Conservation (phyloP, 2,888 invertebrate genomes). For the Cerastoderma edule region DNA sequence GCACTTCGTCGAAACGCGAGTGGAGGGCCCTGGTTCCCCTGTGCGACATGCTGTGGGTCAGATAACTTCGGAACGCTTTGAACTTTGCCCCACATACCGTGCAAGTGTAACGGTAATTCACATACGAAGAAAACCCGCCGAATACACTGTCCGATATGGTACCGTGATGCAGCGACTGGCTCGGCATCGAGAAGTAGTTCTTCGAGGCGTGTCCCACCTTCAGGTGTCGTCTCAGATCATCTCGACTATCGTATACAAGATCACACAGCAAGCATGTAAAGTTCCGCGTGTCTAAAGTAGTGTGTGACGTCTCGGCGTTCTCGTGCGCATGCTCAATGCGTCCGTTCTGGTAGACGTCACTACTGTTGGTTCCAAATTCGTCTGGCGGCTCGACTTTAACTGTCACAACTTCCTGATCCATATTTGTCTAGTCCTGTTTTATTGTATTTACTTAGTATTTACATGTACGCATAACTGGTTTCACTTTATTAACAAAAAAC, state of each 20-base stretch:
- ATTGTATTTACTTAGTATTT: neutral
- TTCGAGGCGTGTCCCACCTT: slow-evolving; percentile 50
- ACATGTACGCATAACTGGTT: neutral
- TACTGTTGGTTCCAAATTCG: slow-evolving; percentile 28
- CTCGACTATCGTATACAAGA: slow-evolving; percentile 52
- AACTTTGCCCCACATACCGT: slow-evolving; percentile 63
- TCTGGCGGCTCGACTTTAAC: slow-evolving; percentile 54
- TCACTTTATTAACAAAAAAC: neutral
- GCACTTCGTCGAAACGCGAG: slow-evolving; percentile 32
- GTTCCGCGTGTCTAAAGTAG: slow-evolving; percentile 32
- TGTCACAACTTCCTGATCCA: slow-evolving; percentile 38
- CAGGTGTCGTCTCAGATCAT: slow-evolving; percentile 59
- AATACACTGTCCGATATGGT: slow-evolving; percentile 16
- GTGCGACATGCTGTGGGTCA: slow-evolving; percentile 57
- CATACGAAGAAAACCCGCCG: slow-evolving; percentile 38
- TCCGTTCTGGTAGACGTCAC: slow-evolving; percentile 31
- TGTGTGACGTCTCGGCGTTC: neutral
- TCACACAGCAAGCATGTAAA: slow-evolving; percentile 66
- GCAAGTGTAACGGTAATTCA: slow-evolving; percentile 60
- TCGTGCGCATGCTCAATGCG: slow-evolving; percentile 7
- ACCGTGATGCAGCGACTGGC: neutral
- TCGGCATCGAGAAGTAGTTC: slow-evolving; percentile 20
- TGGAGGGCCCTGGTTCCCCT: slow-evolving; percentile 28
- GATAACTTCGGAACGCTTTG: slow-evolving; percentile 54
- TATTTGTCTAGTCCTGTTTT: slow-evolving; percentile 12